Base-by-base conservation (phyloP, 2,888 invertebrate genomes). In the Andrena camellia region DNA sequence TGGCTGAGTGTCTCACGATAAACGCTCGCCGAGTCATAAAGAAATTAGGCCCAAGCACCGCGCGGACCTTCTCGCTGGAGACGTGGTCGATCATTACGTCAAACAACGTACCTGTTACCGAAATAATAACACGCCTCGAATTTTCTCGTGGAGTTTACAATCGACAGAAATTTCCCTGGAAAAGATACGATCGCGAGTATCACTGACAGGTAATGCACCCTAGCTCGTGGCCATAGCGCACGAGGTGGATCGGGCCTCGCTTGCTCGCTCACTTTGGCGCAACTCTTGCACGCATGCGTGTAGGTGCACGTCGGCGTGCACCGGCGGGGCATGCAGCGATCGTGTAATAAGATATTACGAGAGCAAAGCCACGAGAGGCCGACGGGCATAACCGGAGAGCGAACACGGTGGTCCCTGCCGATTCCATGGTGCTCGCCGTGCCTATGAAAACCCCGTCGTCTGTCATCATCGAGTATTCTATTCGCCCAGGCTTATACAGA, bases 321-420 rank as follows among this genome's bases (percentile, higher is more conserved):
- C 54, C 66, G 71, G 60, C 76, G 75, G 70, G 81, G 86, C 85
- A 88, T 82, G 84, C 89, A 77, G 85, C 83, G 90, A 90, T 90
- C 90, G 90, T 91, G 90, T 90, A 90, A 90, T 90, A 91, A 90
- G 90, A 90, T 90, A 90, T 90, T 85, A 87, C 90, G 81, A 89
- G 90, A 88, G 83, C 85, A 90, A 87, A 91, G 83, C 87, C 87
- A 87, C 89, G 89, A 88, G 87, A 78, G 86, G 82, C 89, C 90
- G 80, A 84, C 83, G 81, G 90, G 90, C 86, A 86, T 80, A 81
- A 86, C 54, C 79, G 73, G 66, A 29, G 70, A 85, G 68, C 90
- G 80, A 87, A 81, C 83, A 83, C 72, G 90, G 90, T 91, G 90
- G 90, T 90, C 90, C 83, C 68, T 31, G 75, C 82, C 78, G 86